These are phyloP conservation scores for Harpalus rufipes DNA, from an alignment of 2,888 invertebrate genomes.

Conservation along the genomic window DNA sequence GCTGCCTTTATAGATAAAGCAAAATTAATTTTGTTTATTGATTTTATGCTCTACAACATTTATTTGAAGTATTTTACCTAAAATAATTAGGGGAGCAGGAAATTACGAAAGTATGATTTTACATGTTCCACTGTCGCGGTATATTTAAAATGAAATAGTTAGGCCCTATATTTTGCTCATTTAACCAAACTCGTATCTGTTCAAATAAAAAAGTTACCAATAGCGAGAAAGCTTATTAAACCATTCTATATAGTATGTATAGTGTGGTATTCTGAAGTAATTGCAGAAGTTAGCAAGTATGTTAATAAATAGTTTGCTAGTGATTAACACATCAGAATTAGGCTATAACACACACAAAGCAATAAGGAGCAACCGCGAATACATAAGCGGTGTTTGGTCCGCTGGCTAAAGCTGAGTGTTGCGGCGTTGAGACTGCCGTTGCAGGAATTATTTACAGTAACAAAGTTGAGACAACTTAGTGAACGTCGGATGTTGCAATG, in stretches of 20 bases:
- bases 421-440: neutral
- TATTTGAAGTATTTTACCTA: no score
- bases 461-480: slow-evolving; percentile 50
- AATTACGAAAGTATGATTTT: no score
- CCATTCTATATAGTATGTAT: neutral
- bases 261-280: slow-evolving; percentile 10
- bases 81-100: no score
- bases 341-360: slow-evolving; percentile 41
- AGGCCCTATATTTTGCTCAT: no score
- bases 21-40: no score
- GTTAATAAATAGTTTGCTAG: slow-evolving; percentile 52
- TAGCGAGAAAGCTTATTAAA: no score
- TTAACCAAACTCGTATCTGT: no score
- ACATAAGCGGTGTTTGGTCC: slow-evolving; percentile 2
- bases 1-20: no score
- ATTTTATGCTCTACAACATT: no score
- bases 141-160: no score
- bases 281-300: slow-evolving; percentile 53
- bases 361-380: slow-evolving; percentile 25
- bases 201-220: no score
- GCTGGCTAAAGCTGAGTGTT: neutral
- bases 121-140: no score
- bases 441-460: slow-evolving; percentile 55
- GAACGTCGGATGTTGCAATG: slow-evolving; percentile 33
- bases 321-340: slow-evolving; percentile 57